Percentiles rank a stretch among this genome's conserved stretches.
Evolutionary conservation across 2,888 invertebrate species (phyloP).

Genomic region (Chironomus riparius): DNA sequence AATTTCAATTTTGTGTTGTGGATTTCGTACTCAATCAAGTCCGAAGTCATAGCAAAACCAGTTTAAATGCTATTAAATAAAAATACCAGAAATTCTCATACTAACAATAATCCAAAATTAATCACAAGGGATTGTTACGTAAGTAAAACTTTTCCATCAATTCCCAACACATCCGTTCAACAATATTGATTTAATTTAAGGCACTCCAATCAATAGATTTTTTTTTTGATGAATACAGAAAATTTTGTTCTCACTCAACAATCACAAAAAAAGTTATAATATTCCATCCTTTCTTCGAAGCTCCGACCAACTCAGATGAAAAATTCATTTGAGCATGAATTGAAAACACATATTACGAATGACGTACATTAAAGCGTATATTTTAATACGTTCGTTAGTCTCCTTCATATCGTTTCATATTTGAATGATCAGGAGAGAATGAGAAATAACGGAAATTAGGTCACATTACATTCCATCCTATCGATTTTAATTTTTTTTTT

Average conservation of each 20-base stretch:
- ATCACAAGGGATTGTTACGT: too few relatives aligned
- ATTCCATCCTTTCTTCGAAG: background rate
- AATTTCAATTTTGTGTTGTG: too few relatives aligned
- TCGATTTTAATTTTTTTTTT: conserved; percentile 1
- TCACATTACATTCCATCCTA: background rate
- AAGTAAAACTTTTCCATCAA: too few relatives aligned
- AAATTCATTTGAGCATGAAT: conserved; percentile 24
- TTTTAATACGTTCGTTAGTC: background rate
- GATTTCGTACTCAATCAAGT: too few relatives aligned
- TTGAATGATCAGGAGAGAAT: background rate
- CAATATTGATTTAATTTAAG: too few relatives aligned
- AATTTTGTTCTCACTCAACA: background rate
- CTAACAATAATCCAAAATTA: too few relatives aligned
- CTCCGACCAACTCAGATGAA: conserved; percentile 16
- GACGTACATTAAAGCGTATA: background rate
- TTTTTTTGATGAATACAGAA: background rate
- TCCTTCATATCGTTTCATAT: conserved; percentile 3
- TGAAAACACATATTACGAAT: background rate
- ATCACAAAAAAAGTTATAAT: background rate
- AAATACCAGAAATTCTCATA: too few relatives aligned
- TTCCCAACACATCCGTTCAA: too few relatives aligned
- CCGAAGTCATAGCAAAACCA: too few relatives aligned
- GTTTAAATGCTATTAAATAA: too few relatives aligned
- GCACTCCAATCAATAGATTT: background rate
- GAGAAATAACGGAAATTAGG: background rate